Conservation (phyloP, 2,113 vertebrate genomes). For the Mobula hypostoma region DNA sequence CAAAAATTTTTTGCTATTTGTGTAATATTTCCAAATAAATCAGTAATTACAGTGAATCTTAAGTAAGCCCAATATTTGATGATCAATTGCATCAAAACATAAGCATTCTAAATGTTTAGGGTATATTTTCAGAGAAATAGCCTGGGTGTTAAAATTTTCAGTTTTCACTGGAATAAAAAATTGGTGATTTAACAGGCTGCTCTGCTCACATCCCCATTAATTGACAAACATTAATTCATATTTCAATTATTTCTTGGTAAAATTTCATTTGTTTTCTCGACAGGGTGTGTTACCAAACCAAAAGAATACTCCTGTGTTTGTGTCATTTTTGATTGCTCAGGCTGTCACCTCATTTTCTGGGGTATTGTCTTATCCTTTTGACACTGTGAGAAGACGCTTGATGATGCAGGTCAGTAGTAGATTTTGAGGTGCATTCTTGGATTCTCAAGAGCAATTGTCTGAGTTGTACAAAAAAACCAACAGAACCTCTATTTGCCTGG, state of each 20-base stretch:
- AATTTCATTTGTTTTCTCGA: conserved; percentile 39
- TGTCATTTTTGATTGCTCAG: conserved; percentile 53
- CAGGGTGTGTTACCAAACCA: conserved; percentile 51
- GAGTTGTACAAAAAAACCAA: background rate
- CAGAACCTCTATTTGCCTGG: background rate
- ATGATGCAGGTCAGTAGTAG: conserved; percentile 51
- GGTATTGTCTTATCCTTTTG: conserved; percentile 53
- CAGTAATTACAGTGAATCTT: background rate
- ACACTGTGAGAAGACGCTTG: conserved; percentile 49
- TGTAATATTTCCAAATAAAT: background rate
- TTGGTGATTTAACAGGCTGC: background rate
- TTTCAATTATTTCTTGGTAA: background rate
- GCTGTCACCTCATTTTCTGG: conserved; percentile 50
- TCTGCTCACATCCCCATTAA: background rate
- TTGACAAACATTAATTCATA: background rate
- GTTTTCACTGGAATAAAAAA: background rate
- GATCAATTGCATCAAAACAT: conserved; percentile 4
- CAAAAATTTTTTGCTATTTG: background rate
- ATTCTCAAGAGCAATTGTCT: background rate
- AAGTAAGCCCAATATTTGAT: background rate
- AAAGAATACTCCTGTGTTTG: conserved; percentile 48
- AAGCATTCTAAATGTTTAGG: background rate
- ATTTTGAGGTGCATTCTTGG: background rate
- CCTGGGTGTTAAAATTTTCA: background rate
- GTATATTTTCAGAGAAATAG: background rate